phyloP scores from a whole-genome alignment of 2,888 invertebrate genomes.

The Cephalotes varians region DNA sequence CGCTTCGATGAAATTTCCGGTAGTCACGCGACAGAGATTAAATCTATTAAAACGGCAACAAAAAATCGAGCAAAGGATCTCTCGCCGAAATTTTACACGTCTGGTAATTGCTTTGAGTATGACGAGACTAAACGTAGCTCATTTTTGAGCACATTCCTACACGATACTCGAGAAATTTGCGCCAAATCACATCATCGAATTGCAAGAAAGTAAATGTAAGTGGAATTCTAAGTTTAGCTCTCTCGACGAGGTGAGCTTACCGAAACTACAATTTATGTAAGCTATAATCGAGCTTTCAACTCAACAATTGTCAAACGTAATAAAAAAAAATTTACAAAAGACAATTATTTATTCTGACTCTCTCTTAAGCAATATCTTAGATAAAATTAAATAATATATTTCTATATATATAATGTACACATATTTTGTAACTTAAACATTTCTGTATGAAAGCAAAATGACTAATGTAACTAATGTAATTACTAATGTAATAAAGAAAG shows the following conservation, averaged over 20 bases:
- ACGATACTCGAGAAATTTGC: slow-evolving; percentile 16
- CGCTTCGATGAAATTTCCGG: slow-evolving; percentile 59
- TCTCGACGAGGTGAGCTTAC: neutral
- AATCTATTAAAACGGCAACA: slow-evolving; percentile 49
- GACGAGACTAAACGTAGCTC: slow-evolving; percentile 27
- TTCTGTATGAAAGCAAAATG: neutral
- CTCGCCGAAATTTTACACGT: slow-evolving; percentile 45
- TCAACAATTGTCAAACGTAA: neutral
- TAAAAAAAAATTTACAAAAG: neutral
- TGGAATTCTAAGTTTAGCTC: slow-evolving; percentile 27
- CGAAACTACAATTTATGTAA: neutral
- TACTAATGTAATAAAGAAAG: too few relatives aligned
- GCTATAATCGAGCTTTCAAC: slow-evolving; percentile 10
- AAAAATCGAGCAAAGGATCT: slow-evolving; percentile 33
- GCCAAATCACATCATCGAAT: neutral
- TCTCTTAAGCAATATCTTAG: neutral
- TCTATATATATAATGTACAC: too few relatives aligned
- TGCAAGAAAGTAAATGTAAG: slow-evolving; percentile 15
- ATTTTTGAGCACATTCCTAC: slow-evolving; percentile 9
- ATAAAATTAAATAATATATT: neutral
- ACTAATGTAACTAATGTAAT: too few relatives aligned
- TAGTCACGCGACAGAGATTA: slow-evolving; percentile 66
- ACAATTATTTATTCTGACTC: neutral
- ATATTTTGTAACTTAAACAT: neutral
- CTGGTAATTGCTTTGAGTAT: slow-evolving; percentile 33